Base-by-base conservation (phyloP, 2,113 vertebrate genomes). In the Microcebus murinus region DNA sequence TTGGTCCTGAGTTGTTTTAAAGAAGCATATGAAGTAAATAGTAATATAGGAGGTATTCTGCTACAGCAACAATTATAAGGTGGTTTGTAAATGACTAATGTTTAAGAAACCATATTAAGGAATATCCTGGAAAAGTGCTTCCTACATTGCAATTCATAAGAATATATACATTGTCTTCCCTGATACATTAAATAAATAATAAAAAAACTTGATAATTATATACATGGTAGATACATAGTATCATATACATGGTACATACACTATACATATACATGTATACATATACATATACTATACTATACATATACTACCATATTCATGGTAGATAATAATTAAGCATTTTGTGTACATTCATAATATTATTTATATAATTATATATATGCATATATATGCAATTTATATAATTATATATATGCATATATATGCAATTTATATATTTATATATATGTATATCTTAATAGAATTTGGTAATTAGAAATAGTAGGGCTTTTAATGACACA, bases 1-100 rank as follows among this genome's bases (percentile, higher is more conserved):
- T 70, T 57, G 3, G 14, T 59, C 15, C 6, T 93, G 31, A 63
- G 17, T 50, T 70, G n/a, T 97, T 92, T 87, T 21, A 94, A 97
- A 88, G 65, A 91, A 87, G 85, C 11, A 21, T 3, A 81, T n/a
- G 17, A 74, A 67, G 13, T 31, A 61, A n/a, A 42, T 14, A 63
- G 31, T 74, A 45, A 81, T 61, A 17, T 15, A 31, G 36, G 29
- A 79, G 6, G 1, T 90, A 67, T 36, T 76, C 17, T 52, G 15
- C 36, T 39, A 80, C 3, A 90, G 18, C 20, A 87, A 48, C 15
- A 39, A 57, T 82, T 6, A 31, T 27, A 36, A 61, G 34, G 31
- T 23, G 34, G 21, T n/a, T 86, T 73, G 27, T 83, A 5, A 89
- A 34, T 71, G 2, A 63, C 13, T 83, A 34, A 81, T 59, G 9